These are phyloP conservation scores for Ylistrum balloti DNA, from an alignment of 1,140 invertebrate genomes.

Conservation along the genomic window DNA sequence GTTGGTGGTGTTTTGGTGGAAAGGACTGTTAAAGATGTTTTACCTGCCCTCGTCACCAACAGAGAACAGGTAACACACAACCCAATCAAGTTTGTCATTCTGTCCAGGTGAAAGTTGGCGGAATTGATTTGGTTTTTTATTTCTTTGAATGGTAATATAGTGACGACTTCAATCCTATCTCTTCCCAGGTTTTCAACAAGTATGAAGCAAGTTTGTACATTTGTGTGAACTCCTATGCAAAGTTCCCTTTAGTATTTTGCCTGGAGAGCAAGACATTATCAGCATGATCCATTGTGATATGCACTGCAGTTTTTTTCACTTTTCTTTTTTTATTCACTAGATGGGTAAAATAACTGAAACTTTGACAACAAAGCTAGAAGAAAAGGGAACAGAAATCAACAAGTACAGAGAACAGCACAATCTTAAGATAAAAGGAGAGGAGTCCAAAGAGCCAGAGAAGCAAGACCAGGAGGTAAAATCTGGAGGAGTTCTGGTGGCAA, in stretches of 20 bases:
- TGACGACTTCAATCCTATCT: too few relatives aligned
- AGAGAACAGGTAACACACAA: constrained; percentile 87
- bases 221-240: too few relatives aligned
- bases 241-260: too few relatives aligned
- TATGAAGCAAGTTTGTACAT: too few relatives aligned
- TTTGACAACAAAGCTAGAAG: constrained; percentile 90
- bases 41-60: constrained; percentile 92
- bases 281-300: too few relatives aligned
- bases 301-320: too few relatives aligned
- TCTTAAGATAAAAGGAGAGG: constrained; percentile 86
- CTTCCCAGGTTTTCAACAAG: too few relatives aligned
- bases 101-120: too few relatives aligned
- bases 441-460: constrained; percentile 72
- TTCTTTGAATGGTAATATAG: too few relatives aligned
- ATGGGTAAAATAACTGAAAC: constrained; percentile 90
- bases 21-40: constrained; percentile 94
- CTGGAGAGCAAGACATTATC: too few relatives aligned
- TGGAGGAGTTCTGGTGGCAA: constrained; percentile 74
- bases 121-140: too few relatives aligned
- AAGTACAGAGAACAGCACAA: constrained; percentile 96
- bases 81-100: too few relatives aligned
- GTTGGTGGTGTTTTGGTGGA: constrained; percentile 97
- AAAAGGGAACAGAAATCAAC: constrained; percentile 95
- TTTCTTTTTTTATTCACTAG: constrained; percentile 82
- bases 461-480: constrained; percentile 68